phyloP scores from a whole-genome alignment of 1,140 invertebrate species.

The Lordiphosa collinella region DNA sequence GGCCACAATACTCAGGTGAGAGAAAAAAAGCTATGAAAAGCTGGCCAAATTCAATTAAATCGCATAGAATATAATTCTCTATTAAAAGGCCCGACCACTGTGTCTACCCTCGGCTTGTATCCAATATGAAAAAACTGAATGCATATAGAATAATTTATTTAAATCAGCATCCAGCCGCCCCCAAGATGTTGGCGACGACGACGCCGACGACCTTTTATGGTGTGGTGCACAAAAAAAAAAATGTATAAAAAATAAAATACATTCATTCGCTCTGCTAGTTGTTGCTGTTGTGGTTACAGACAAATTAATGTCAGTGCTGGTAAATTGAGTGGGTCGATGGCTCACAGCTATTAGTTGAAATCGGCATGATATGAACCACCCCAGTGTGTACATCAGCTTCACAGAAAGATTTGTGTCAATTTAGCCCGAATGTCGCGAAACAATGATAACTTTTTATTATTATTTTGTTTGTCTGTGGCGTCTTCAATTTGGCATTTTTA shows the following conservation, averaged over 20 bases:
- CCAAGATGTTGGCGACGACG: conserved; percentile 31
- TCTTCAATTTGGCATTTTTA: conserved; percentile 62
- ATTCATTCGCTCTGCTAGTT: conserved; percentile 27
- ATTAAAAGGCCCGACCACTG: conserved; percentile 13
- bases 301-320: conserved; percentile 44
- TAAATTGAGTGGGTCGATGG: conserved; percentile 29
- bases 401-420: conserved; percentile 17
- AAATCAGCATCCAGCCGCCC: conserved; percentile 68
- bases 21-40: conserved; percentile 22
- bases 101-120: conserved; percentile 4
- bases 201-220: conserved; percentile 68
- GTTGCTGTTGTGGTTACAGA: conserved; percentile 12
- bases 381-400: too few relatives aligned
- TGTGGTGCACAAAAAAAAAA: conserved; percentile 43
- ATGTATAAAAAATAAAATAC: conserved; percentile 17
- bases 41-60: conserved; percentile 55
- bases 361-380: too few relatives aligned
- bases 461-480: conserved; percentile 22
- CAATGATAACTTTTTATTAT: conserved; percentile 38
- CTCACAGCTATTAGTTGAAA: conserved; percentile 33
- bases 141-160: conserved; percentile 77
- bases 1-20: background rate
- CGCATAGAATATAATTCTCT: conserved; percentile 46
- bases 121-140: conserved; percentile 55
- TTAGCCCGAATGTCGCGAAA: conserved; percentile 15